phyloP scores from a whole-genome alignment of 1,140 invertebrate species.

The Dendrolimus kikuchii region DNA sequence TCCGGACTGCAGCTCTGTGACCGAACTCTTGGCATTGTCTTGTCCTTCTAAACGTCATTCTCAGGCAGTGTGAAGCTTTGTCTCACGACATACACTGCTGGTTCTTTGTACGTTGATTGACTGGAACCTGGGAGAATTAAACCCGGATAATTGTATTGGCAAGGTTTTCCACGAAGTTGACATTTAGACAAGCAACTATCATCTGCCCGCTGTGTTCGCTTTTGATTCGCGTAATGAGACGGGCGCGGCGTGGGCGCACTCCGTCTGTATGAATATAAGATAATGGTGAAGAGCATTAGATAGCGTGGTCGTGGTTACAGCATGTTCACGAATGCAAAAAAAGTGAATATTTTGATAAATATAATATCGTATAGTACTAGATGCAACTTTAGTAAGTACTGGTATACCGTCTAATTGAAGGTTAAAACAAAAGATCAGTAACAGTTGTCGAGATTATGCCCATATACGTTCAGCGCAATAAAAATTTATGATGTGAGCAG shows the following conservation, averaged over 20 bases:
- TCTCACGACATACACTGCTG: conserved; percentile 25
- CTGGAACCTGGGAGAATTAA: conserved; percentile 31
- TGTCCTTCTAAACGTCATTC: conserved; percentile 33
- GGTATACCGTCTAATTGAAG: too few species aligned
- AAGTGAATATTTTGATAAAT: conserved; percentile 30
- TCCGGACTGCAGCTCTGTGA: conserved; percentile 28
- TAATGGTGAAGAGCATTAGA: conserved; percentile 49
- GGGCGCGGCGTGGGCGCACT: conserved; percentile 31
- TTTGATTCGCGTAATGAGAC: conserved; percentile 51
- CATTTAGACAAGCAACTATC: conserved; percentile 36
- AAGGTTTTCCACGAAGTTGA: conserved; percentile 41
- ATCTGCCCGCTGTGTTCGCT: conserved; percentile 18
- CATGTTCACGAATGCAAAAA: conserved; percentile 47
- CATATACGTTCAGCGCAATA: too few species aligned
- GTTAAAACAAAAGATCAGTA: too few species aligned
- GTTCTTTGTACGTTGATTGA: conserved; percentile 39
- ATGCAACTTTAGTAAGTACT: too few species aligned
- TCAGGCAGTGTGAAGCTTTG: conserved; percentile 23
- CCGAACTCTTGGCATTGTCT: conserved; percentile 37
- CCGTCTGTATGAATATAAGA: conserved; percentile 43
- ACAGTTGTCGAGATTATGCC: too few species aligned
- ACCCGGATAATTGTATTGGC: conserved; percentile 40
- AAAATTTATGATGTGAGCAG: too few species aligned
- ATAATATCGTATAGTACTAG: too few species aligned
- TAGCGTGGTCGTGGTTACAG: conserved; percentile 37